Percentiles rank a stretch among this genome's conserved stretches.
These are phyloP conservation scores for Ips nitidus DNA, from an alignment of 1,140 invertebrate genomes.

Conservation along the genomic window DNA sequence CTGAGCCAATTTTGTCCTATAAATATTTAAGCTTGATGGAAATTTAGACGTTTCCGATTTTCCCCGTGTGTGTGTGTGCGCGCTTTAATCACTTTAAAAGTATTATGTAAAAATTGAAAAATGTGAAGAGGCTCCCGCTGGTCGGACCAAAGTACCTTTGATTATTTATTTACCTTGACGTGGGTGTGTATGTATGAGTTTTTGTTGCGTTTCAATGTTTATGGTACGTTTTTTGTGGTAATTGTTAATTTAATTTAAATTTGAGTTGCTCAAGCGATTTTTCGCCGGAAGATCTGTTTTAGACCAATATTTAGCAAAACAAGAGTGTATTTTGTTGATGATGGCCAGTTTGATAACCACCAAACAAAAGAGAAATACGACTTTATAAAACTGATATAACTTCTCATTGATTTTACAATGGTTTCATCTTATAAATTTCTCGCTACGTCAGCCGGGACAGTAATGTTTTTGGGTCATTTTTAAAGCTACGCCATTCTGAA, in stretches of 20 bases:
- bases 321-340: background rate
- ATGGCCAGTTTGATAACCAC: too few species aligned
- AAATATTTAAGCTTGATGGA: too few species aligned
- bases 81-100: slow-evolving; percentile 7
- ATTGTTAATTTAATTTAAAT: background rate
- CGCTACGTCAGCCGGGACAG: too few species aligned
- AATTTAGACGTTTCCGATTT: background rate
- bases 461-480: too few species aligned
- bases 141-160: slow-evolving; percentile 24
- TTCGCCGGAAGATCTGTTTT: background rate
- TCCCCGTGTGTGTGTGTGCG: slow-evolving; percentile 2
- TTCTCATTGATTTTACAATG: too few species aligned
- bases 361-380: too few species aligned
- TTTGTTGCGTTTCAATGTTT: background rate
- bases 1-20: too few species aligned
- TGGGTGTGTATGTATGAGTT: background rate
- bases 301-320: background rate
- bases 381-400: too few species aligned
- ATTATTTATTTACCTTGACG: background rate
- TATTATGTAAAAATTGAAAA: slow-evolving; percentile 21
- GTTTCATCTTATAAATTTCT: too few species aligned
- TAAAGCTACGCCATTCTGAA: too few species aligned
- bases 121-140: slow-evolving; percentile 20
- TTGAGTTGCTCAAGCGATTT: background rate
- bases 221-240: background rate